These are phyloP conservation scores for Takifugu flavidus DNA, from an alignment of 2,113 vertebrate genomes.

Conservation along the genomic window DNA sequence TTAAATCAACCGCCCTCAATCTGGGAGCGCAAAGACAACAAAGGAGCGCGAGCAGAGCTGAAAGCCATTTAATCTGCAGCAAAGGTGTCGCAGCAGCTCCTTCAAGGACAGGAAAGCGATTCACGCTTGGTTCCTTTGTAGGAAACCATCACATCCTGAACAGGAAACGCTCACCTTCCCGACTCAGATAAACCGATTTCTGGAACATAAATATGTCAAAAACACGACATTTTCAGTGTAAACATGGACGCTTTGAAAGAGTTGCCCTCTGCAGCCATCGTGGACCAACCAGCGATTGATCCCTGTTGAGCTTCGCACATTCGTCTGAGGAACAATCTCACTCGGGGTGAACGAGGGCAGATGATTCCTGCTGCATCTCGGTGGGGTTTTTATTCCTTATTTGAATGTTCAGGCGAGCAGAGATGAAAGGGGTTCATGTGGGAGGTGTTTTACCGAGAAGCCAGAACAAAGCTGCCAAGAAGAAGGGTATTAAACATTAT, in stretches of 20 bases:
- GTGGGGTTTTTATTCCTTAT: background rate
- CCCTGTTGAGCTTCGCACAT: constrained; percentile 42
- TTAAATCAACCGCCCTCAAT: too few relatives aligned
- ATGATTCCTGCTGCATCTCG: constrained; percentile 13
- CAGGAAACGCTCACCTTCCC: background rate
- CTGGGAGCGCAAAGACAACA: background rate
- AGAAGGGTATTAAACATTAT: background rate
- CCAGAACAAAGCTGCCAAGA: constrained; percentile 4
- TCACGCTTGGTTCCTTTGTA: constrained; percentile 27
- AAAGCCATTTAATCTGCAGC: constrained; percentile 33
- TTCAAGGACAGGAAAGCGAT: constrained; percentile 45
- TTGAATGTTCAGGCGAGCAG: constrained; percentile 20
- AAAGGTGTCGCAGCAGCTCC: constrained; percentile 16
- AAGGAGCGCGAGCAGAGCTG: background rate
- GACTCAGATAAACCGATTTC: too few relatives aligned
- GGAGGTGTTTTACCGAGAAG: constrained; percentile 17
- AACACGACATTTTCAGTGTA: too few relatives aligned
- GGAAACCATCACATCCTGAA: constrained; percentile 45
- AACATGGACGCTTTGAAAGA: constrained; percentile 7
- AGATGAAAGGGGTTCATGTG: constrained; percentile 15
- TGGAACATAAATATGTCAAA: too few relatives aligned
- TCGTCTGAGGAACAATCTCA: constrained; percentile 31
- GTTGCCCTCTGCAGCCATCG: constrained; percentile 17
- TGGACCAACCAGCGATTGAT: constrained; percentile 46
- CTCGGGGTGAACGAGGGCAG: constrained; percentile 20